Conservation (phyloP, 2,113 vertebrate species). For the Pandion haliaetus region DNA sequence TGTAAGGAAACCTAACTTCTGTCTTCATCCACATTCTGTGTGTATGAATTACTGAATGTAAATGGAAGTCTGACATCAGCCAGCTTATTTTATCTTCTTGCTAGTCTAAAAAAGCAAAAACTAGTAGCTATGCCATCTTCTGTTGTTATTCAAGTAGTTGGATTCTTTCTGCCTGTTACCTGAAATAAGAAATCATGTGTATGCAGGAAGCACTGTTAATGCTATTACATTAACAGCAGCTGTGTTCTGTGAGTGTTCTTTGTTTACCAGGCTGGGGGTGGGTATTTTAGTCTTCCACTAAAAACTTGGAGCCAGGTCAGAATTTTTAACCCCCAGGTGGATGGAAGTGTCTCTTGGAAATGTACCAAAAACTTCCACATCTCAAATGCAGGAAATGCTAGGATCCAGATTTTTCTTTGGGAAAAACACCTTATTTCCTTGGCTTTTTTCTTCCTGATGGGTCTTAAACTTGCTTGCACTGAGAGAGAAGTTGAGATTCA, state of each 20-base stretch:
- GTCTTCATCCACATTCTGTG: background rate
- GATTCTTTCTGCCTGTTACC: background rate
- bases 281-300: background rate
- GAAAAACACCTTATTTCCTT: background rate
- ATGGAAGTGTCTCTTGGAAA: background rate
- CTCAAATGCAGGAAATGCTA: background rate
- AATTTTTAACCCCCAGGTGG: background rate
- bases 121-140: background rate
- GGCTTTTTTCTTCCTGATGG: background rate
- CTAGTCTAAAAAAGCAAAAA: background rate
- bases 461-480: background rate
- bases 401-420: background rate
- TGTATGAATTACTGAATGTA: background rate
- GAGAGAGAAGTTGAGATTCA: background rate
- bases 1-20: slow-evolving; percentile 80
- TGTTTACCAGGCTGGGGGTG: background rate
- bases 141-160: background rate
- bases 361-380: background rate
- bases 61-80: background rate
- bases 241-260: background rate
- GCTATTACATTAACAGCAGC: background rate
- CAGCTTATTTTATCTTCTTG: background rate
- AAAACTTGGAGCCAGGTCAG: background rate
- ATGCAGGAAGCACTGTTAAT: background rate
- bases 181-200: background rate